Percentiles rank a stretch among this genome's conserved stretches.
Conservation (phyloP, 2,888 invertebrate species). For the Drosophila aldrichi region DNA sequence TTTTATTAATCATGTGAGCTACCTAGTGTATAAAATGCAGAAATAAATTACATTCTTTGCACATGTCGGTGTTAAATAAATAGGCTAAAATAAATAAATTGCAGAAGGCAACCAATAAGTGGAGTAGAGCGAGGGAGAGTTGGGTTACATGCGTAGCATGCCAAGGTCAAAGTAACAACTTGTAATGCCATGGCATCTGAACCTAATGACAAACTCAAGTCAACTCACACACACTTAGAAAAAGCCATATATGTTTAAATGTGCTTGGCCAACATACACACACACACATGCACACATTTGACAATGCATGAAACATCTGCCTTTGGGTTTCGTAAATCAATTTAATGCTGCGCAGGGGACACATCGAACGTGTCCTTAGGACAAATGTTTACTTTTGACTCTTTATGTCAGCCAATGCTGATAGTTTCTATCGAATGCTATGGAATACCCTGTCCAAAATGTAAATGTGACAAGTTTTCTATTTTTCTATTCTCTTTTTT, state of each 20-base stretch:
- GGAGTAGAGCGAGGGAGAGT: neutral
- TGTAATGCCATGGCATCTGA: conserved; percentile 67
- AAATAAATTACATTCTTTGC: conserved; percentile 6
- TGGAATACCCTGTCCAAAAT: conserved; percentile 1
- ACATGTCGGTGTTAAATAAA: conserved; percentile 68
- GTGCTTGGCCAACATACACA: conserved; percentile 32
- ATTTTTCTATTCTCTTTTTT: neutral
- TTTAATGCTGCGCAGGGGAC: conserved; percentile 68
- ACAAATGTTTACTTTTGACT: conserved; percentile 17
- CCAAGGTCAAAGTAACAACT: conserved; percentile 78
- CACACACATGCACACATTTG: conserved; percentile 4
- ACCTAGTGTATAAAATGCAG: neutral
- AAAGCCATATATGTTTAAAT: conserved; percentile 9
- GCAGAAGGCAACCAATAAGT: conserved; percentile 71
- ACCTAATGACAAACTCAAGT: conserved; percentile 64
- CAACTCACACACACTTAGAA: neutral
- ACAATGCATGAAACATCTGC: conserved; percentile 33
- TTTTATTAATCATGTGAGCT: neutral
- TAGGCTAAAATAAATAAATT: conserved; percentile 69
- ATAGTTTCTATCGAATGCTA: neutral
- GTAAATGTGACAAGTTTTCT: neutral
- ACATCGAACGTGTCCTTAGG: conserved; percentile 21
- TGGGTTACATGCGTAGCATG: neutral
- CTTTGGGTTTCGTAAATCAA: conserved; percentile 70
- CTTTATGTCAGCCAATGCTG: neutral